Evolutionary conservation across 2,797 vertebrate genomes (phyloP).

Genomic region (Darevskia mixta): DNA sequence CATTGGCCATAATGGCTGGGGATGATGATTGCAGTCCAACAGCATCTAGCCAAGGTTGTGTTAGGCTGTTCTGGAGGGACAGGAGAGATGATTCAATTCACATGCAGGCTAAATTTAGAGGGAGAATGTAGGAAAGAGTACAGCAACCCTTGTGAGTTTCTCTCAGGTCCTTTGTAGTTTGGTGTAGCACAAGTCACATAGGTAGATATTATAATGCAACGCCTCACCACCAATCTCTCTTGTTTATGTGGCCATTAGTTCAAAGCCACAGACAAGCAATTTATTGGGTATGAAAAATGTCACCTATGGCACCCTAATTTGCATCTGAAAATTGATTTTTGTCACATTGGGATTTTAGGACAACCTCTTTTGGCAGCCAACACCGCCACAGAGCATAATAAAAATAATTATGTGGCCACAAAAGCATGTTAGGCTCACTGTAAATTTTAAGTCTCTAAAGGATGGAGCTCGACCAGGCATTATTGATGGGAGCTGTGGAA

Average conservation of each 20-base stretch:
- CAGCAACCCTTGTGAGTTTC: background rate
- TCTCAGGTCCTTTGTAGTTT: constrained; percentile 39
- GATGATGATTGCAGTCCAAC: background rate
- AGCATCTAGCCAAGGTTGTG: background rate
- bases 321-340: constrained; percentile 83
- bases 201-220: constrained; percentile 69
- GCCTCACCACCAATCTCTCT: constrained; percentile 69
- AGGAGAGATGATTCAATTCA: background rate
- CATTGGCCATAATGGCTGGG: too few relatives aligned
- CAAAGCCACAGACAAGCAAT: constrained; percentile 80
- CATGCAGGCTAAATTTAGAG: background rate
- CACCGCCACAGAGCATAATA: constrained; percentile 68
- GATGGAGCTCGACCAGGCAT: constrained; percentile 53
- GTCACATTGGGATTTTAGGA: constrained; percentile 78
- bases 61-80: background rate
- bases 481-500: constrained; percentile 69
- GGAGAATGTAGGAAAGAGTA: too few relatives aligned
- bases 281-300: constrained; percentile 78
- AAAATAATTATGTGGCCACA: constrained; percentile 77
- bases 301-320: constrained; percentile 77
- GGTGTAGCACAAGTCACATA: constrained; percentile 22
- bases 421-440: constrained; percentile 63
- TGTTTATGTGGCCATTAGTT: constrained; percentile 79
- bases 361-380: constrained; percentile 70
- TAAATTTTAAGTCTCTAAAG: constrained; percentile 68